phyloP scores from a whole-genome alignment of 1,140 invertebrate genomes.

The Neodiprion virginianus region DNA sequence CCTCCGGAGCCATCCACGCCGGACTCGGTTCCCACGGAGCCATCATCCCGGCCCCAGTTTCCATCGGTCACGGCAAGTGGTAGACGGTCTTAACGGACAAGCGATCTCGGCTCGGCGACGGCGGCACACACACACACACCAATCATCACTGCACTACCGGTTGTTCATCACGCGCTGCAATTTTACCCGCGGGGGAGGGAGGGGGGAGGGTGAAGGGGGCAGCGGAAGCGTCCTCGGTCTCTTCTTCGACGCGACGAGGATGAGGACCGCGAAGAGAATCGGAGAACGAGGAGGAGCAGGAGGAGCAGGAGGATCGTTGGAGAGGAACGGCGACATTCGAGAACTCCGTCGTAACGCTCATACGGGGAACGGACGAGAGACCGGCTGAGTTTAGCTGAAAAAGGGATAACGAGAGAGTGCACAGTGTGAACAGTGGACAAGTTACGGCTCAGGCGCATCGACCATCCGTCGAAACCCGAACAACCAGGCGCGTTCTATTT shows the following conservation, averaged over 20 bases:
- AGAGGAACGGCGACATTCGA: not conserved
- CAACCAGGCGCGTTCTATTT: conserved; percentile 46
- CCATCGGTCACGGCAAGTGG: conserved; percentile 47
- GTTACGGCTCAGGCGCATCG: too few species aligned
- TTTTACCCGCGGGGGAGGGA: not conserved
- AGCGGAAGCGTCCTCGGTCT: conserved; percentile 56
- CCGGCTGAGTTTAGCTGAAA: too few species aligned
- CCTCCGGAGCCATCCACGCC: conserved; percentile 61
- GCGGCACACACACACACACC: conserved; percentile 44
- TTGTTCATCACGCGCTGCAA: conserved; percentile 27
- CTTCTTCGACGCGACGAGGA: conserved; percentile 44
- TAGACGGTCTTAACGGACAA: conserved; percentile 56
- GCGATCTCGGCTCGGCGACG: conserved; percentile 63
- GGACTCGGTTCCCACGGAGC: conserved; percentile 62
- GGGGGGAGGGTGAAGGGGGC: conserved; percentile 39
- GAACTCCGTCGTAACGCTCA: too few species aligned
- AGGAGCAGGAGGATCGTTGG: not conserved
- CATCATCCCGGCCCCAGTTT: conserved; percentile 56
- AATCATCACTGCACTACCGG: conserved; percentile 58
- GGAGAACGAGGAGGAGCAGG: not conserved
- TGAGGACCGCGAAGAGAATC: not conserved
- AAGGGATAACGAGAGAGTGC: too few species aligned
- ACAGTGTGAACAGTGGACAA: too few species aligned
- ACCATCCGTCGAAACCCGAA: too few species aligned
- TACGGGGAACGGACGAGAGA: not conserved